Conservation (phyloP, 1,140 invertebrate genomes). For the Steinernema khuongi region DNA sequence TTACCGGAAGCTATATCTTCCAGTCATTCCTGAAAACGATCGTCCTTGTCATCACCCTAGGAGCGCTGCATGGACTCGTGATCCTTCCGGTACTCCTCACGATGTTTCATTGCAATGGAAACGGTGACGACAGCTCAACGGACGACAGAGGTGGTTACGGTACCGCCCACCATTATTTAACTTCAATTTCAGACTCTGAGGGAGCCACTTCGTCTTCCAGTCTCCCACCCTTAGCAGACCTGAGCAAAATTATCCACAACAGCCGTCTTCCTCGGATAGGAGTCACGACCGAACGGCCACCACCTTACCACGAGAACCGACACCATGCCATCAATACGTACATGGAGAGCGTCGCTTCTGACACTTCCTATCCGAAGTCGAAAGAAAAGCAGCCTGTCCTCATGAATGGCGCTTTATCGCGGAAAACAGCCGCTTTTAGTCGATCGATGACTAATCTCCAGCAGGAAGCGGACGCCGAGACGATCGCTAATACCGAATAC, state of each 20-base stretch:
- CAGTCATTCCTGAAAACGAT: constrained; percentile 98
- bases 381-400: background rate
- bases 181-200: background rate
- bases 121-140: background rate
- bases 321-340: background rate
- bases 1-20: constrained; percentile 90
- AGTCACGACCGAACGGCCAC: background rate
- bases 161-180: background rate
- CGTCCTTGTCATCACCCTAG: constrained; percentile 83
- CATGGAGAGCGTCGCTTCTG: background rate
- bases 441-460: constrained; percentile 2
- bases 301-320: background rate
- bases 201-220: background rate
- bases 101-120: constrained; percentile 59
- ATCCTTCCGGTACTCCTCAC: constrained; percentile 73
- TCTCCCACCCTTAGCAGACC: background rate
- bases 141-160: constrained; percentile 19
- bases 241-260: background rate
- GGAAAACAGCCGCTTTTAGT: constrained; percentile 8
- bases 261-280: background rate
- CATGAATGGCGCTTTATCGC: background rate
- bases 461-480: background rate
- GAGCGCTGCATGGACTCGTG: constrained; percentile 59
- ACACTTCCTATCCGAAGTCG: background rate
- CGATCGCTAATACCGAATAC: background rate